Percentiles rank a stretch among this genome's conserved stretches.
Evolutionary conservation across 2,888 invertebrate species (phyloP).

Genomic region (Matsumyia berberina): DNA sequence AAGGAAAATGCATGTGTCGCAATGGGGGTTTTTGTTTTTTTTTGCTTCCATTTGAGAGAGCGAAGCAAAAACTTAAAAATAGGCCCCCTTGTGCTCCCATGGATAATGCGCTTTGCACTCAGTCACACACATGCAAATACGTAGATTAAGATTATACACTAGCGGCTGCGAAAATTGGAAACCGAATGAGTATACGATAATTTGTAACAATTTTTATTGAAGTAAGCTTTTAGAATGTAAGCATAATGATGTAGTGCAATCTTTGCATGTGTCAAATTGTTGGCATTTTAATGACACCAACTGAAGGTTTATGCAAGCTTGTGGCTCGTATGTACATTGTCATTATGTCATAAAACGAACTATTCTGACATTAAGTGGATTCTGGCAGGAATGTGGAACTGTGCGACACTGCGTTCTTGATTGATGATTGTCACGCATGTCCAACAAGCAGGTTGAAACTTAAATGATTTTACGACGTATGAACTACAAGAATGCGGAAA

Average conservation of each 20-base stretch:
- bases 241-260: not conserved
- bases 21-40: conserved; percentile 11
- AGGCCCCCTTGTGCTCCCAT: conserved; percentile 66
- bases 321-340: too few relatives aligned
- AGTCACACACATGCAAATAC: conserved; percentile 51
- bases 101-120: conserved; percentile 73
- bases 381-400: not conserved
- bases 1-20: conserved; percentile 49
- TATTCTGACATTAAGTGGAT: not conserved
- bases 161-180: conserved; percentile 48
- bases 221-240: not conserved
- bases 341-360: not conserved
- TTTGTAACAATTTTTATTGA: conserved; percentile 2
- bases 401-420: not conserved
- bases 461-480: not conserved
- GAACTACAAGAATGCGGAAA: too few relatives aligned
- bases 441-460: not conserved
- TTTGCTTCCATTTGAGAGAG: conserved; percentile 33
- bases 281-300: not conserved
- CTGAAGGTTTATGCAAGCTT: too few relatives aligned
- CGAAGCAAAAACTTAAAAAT: conserved; percentile 66
- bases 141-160: conserved; percentile 69
- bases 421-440: not conserved
- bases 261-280: not conserved
- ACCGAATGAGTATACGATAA: conserved; percentile 32